Evolutionary conservation across 2,797 vertebrate species (phyloP), one percentile per base, ranked within the genome.

Genomic region (Anniella stebbinsi): DNA sequence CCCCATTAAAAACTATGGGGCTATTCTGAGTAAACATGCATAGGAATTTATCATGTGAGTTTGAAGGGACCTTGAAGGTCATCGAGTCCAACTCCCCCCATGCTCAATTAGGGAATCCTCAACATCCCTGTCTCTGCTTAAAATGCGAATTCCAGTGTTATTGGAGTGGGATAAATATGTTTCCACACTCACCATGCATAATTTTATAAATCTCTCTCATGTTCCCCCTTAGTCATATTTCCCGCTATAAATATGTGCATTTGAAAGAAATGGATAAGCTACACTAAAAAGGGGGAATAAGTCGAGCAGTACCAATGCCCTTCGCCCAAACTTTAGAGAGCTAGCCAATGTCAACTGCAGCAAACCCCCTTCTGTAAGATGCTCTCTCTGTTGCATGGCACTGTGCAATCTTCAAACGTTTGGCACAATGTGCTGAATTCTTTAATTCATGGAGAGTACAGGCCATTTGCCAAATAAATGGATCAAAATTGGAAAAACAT

Each of bases 401-500:
- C 17, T 93, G 84, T 89, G 91, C 91, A 95, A 92, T 76, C 88
- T 95, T 96, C 93, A 96, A 95, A 95, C 0, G 0, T 90, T 94
- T 95, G 96, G 95, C 94, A 94, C 63, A 30, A 75, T 84, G 85
- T 90, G 2, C 48, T 73, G 86, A 69, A 75, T 83, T 88, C 94
- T 92, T 91, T 93, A 86, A 87, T 95, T 95, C 94, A 92, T 89
- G 94, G 89, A 21, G n/a, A 95, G 93, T 77, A 33, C 87, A 87
- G 92, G 91, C 80, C 13, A 0, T 92, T 93, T 95, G 94, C 96
- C 96, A 96, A 95, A 95, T 80, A 88, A 95, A 93, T 88, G 93
- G 93, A 95, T 94, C 89, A 90, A 92, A 94, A 88, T 90, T 91
- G 93, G 93, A 93, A 88, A 95, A 94, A 95, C 94, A 95, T 95